Evolutionary conservation across 2,888 invertebrate species (phyloP).

Genomic region (Trissolcus japonicus): DNA sequence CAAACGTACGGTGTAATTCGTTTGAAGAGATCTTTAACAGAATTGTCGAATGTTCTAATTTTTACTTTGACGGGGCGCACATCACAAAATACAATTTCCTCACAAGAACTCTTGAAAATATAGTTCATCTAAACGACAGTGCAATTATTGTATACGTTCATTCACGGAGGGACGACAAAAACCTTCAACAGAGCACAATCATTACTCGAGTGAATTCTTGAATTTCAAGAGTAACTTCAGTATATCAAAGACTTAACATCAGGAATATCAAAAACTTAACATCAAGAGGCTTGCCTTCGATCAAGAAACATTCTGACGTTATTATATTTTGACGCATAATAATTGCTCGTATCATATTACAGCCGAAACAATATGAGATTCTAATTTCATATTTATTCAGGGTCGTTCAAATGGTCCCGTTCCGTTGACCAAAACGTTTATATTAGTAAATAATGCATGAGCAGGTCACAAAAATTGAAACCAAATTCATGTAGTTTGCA

Average conservation of each 20-base stretch:
- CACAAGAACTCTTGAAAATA: constrained; percentile 49
- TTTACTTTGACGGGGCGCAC: constrained; percentile 51
- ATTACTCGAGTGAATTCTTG: constrained; percentile 62
- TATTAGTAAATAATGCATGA: neutral
- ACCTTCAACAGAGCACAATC: constrained; percentile 58
- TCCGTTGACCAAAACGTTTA: neutral
- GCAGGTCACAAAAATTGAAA: neutral
- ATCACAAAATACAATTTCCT: constrained; percentile 55
- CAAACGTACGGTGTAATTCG: no score
- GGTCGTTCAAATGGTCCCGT: neutral
- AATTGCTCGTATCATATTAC: neutral
- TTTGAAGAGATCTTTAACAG: no score
- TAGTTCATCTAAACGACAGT: neutral
- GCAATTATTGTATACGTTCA: constrained; percentile 13
- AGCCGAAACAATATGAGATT: neutral
- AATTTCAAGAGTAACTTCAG: constrained; percentile 58
- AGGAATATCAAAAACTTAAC: constrained; percentile 13
- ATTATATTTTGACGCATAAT: constrained; percentile 10
- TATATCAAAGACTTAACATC: constrained; percentile 13
- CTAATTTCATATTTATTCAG: neutral
- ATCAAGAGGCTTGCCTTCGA: neutral
- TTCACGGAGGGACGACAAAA: constrained; percentile 55
- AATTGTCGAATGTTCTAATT: constrained; percentile 20
- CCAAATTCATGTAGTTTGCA: neutral
- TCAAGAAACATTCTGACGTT: constrained; percentile 7